phyloP scores from a whole-genome alignment of 1,140 invertebrate genomes.

The Tetramorium alpestre region DNA sequence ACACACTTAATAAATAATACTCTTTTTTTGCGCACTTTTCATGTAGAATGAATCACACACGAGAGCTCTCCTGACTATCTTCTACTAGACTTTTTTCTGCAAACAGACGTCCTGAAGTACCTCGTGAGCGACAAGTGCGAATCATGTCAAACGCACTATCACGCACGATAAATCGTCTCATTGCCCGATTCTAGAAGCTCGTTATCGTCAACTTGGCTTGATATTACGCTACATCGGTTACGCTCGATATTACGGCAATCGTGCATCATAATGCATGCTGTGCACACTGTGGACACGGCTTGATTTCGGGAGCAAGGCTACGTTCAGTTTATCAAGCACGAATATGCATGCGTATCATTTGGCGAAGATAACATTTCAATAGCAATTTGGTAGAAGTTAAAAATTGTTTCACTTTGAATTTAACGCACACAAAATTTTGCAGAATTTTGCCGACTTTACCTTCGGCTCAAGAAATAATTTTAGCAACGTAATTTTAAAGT shows the following conservation, averaged over 20 bases:
- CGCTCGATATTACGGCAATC: background rate
- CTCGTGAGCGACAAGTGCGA: constrained; percentile 12
- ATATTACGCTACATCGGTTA: background rate
- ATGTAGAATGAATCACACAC: constrained; percentile 18
- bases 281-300: background rate
- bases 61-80: constrained; percentile 27
- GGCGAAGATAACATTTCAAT: constrained; percentile 1
- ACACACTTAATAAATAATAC: no score
- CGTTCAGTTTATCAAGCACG: background rate
- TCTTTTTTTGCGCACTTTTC: background rate
- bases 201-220: background rate
- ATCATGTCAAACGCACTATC: constrained; percentile 50
- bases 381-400: background rate
- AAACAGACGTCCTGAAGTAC: constrained; percentile 37
- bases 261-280: background rate
- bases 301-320: background rate
- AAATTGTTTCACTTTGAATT: background rate
- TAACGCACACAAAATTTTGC: background rate
- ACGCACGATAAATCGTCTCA: constrained; percentile 18
- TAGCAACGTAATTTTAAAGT: background rate
- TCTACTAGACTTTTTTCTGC: constrained; percentile 32
- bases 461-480: background rate
- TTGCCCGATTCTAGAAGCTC: constrained; percentile 9
- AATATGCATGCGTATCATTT: background rate
- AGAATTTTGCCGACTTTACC: background rate